These are phyloP conservation scores for Sebastes glaucus DNA, from an alignment of 2,797 vertebrate species.

Conservation along the genomic window DNA sequence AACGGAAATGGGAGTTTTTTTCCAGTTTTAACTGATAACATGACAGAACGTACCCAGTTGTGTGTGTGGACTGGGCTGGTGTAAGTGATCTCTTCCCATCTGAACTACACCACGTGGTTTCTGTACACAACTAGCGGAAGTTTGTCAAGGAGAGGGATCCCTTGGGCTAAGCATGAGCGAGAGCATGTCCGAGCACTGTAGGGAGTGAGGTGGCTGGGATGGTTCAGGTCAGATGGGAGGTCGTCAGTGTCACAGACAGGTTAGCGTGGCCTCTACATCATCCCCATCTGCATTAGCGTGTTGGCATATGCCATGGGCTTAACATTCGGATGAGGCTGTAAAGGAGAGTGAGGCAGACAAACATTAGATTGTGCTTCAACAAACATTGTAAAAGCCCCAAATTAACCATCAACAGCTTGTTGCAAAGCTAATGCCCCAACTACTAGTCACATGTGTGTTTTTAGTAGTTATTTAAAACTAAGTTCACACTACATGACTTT, in stretches of 20 bases:
- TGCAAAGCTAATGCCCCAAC: not conserved
- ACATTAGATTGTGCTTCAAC: not conserved
- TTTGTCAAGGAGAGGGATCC: constrained; percentile 46
- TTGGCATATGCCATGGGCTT: constrained; percentile 97
- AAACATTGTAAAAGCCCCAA: not conserved
- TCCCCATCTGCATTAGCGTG: constrained; percentile 93
- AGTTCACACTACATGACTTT: no score
- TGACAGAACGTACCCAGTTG: constrained; percentile 36
- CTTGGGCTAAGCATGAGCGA: constrained; percentile 50
- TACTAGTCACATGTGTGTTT: not conserved
- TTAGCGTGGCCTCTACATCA: constrained; percentile 85
- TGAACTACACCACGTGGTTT: constrained; percentile 52
- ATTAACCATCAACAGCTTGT: not conserved
- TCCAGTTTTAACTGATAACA: constrained; percentile 64
- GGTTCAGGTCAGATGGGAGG: constrained; percentile 65
- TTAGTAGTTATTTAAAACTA: not conserved
- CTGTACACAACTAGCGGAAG: constrained; percentile 54
- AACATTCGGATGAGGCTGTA: constrained; percentile 95
- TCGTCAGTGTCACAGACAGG: constrained; percentile 52
- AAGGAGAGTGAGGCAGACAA: not conserved
- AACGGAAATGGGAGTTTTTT: constrained; percentile 26
- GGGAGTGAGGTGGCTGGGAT: constrained; percentile 68
- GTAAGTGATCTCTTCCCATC: constrained; percentile 63
- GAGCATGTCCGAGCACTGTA: constrained; percentile 63
- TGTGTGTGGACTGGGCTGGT: constrained; percentile 28